Evolutionary conservation across 2,797 vertebrate species (phyloP).

Genomic region (Tenualosa ilisha): DNA sequence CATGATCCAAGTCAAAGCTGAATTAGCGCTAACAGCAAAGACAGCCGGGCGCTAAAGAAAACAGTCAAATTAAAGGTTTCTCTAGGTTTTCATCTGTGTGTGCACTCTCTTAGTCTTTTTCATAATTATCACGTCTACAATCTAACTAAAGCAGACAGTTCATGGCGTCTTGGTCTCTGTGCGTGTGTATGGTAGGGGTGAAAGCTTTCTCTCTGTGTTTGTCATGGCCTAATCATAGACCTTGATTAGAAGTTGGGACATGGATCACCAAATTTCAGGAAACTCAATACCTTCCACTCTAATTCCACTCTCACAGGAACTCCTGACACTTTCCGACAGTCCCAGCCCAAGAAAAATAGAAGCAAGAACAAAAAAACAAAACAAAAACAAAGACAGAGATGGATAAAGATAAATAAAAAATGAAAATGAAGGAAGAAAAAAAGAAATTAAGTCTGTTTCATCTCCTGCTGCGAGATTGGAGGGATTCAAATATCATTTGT

Average conservation of each 20-base stretch:
- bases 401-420: conserved; percentile 13
- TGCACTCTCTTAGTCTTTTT: not conserved
- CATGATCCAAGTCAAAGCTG: not conserved
- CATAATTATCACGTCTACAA: not conserved
- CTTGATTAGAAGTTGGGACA: conserved; percentile 2
- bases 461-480: not conserved
- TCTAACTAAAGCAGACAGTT: not conserved
- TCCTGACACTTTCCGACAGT: conserved; percentile 24
- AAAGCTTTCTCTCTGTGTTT: not conserved
- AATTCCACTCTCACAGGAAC: conserved; percentile 16
- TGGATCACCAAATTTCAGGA: not conserved
- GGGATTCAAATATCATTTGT: not conserved
- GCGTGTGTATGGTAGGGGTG: not conserved
- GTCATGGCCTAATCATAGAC: conserved; percentile 15
- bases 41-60: not conserved
- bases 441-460: conserved; percentile 18
- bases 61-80: not conserved
- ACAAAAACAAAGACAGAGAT: not conserved
- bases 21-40: not conserved
- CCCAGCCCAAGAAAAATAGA: conserved; percentile 42
- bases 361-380: not conserved
- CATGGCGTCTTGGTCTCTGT: not conserved
- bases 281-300: not conserved
- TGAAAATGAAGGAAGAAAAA: not conserved
- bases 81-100: not conserved